phyloP scores from a whole-genome alignment of 1,140 invertebrate species.

The Drosophila pruinosa region DNA sequence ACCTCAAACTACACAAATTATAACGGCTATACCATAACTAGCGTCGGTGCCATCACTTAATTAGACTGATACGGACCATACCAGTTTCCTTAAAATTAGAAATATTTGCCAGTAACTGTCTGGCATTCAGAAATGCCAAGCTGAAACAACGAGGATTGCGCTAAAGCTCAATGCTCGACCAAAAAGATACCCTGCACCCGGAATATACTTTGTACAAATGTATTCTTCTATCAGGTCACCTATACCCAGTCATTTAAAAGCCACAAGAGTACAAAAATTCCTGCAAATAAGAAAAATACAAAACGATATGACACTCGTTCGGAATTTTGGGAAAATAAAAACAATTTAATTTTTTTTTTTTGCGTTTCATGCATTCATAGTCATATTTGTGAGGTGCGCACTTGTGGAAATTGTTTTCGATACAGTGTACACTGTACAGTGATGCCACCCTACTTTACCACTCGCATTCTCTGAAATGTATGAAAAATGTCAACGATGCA shows the following conservation, averaged over 20 bases:
- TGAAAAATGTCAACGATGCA: slow-evolving; percentile 46
- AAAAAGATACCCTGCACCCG: not conserved
- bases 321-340: slow-evolving; percentile 11
- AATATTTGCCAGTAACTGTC: slow-evolving; percentile 11
- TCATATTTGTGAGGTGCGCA: slow-evolving; percentile 19
- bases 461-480: not conserved
- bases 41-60: slow-evolving; percentile 16
- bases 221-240: not conserved
- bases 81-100: not conserved
- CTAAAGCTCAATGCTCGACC: not conserved
- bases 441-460: too few relatives aligned
- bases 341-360: slow-evolving; percentile 19
- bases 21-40: not conserved
- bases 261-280: not conserved
- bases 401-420: slow-evolving; percentile 13
- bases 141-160: not conserved
- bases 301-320: not conserved
- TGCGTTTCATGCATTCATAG: not conserved
- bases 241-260: not conserved
- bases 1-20: not conserved
- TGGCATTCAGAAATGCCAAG: not conserved
- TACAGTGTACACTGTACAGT: not conserved
- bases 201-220: not conserved
- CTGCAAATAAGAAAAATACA: not conserved
- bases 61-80: slow-evolving; percentile 1